phyloP scores from a whole-genome alignment of 2,797 vertebrate genomes.

The Micrastur ruficollis region DNA sequence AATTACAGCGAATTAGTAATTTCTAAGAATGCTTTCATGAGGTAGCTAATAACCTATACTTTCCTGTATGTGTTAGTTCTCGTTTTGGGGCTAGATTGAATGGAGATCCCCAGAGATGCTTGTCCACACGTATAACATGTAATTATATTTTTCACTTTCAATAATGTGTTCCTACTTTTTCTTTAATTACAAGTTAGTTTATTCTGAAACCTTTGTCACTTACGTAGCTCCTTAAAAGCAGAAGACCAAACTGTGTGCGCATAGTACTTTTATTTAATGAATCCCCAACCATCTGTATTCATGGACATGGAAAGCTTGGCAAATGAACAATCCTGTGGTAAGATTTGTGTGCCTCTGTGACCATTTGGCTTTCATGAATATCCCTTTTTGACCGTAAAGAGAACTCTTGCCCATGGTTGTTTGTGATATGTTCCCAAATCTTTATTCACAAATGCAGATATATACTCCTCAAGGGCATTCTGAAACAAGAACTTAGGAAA shows the following conservation, averaged over 20 bases:
- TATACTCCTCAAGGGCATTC: not conserved
- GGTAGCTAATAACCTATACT: not conserved
- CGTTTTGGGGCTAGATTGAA: not conserved
- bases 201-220: not conserved
- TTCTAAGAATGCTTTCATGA: constrained; percentile 16
- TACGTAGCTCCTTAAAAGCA: not conserved
- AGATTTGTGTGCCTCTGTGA: constrained; percentile 37
- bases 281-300: constrained; percentile 27
- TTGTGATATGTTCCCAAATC: not conserved
- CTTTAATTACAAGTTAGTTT: constrained; percentile 30
- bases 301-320: constrained; percentile 6
- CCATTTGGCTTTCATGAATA: not conserved
- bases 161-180: not conserved
- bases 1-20: constrained; percentile 26
- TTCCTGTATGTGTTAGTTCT: not conserved
- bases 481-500: not conserved
- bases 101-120: not conserved
- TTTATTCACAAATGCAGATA: constrained; percentile 42
- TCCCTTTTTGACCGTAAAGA: constrained; percentile 39
- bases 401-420: not conserved
- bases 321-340: not conserved
- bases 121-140: not conserved
- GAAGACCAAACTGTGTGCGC: not conserved
- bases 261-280: not conserved
- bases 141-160: not conserved